Evolutionary conservation across 2,113 vertebrate species (phyloP), one percentile per base, ranked within the genome.

Genomic region (Etheostoma cragini): DNA sequence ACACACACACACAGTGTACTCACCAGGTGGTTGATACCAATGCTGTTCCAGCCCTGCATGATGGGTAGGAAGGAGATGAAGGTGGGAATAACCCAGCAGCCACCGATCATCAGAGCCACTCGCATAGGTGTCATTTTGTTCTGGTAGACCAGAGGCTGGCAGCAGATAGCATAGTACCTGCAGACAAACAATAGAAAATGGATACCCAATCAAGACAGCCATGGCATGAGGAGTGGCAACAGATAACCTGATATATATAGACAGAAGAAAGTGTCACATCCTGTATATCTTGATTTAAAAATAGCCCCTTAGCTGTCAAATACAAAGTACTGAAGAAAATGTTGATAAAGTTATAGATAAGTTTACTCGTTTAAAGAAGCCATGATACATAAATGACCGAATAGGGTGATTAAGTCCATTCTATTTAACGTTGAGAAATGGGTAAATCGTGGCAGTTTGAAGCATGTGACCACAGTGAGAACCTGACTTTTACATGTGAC

Each of bases 31-130:
- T 96, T 87, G 85, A 99, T 99, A 91, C 98, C 98, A 66, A 99
- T 98, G 91, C 96, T 98, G 87, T 99, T 99, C 98, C 98, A 99
- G 94, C 98, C 98, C 93, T 98, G 98, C 98, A 99, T 99, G 93
- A 99, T 99, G 64, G 98, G 98, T 76, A 99, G 96, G 89, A 99
- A 99, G 42, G 98, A 99, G 91, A 99, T 99, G 87, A 99, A 96
- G 26, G 95, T 96, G 11, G 98, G 97, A 86, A 99, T 97, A 42
- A 97, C 94, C 98, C 98, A 99, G 94, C 98, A 99, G 82, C 98
- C 98, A 61, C 98, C 97, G 26, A 99, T 96, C 98, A 99, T 99
- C 62, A 99, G 57, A 8, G 97, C 89, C 74, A 99, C 97, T 84
- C 98, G 95, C 88, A 97, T 60, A 0, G 97, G 98, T 7, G 98